phyloP scores from a whole-genome alignment of 1,140 invertebrate species.

The Papilio aristodemus region DNA sequence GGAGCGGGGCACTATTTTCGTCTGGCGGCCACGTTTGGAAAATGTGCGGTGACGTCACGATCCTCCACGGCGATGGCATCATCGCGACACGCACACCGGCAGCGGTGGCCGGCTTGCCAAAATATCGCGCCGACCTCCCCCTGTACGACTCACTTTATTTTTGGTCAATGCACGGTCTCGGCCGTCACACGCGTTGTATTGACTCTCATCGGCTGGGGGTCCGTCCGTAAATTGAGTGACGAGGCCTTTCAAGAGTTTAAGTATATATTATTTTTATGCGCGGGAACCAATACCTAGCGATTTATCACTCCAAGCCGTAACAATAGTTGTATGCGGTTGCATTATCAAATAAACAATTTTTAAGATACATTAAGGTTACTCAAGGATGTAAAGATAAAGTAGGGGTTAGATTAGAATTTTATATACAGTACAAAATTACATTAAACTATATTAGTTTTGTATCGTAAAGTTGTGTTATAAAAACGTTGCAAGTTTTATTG shows the following conservation, averaged over 20 bases:
- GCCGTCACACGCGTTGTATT: slow-evolving; percentile 25
- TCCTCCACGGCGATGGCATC: slow-evolving; percentile 77
- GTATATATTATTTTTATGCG: background rate
- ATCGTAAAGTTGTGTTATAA: no score
- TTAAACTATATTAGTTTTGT: no score
- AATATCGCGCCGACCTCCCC: slow-evolving; percentile 68
- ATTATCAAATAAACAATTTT: no score
- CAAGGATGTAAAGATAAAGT: no score
- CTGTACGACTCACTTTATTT: slow-evolving; percentile 72
- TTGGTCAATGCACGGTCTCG: slow-evolving; percentile 65
- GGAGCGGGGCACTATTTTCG: slow-evolving; percentile 73
- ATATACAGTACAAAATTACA: no score
- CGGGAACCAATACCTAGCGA: no score
- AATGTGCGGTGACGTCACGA: slow-evolving; percentile 78
- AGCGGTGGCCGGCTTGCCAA: slow-evolving; percentile 66
- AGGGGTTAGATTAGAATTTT: no score
- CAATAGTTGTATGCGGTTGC: no score
- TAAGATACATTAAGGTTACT: no score
- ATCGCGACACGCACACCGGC: slow-evolving; percentile 70
- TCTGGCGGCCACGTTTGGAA: slow-evolving; percentile 80
- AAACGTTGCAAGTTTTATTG: no score
- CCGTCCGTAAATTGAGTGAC: background rate
- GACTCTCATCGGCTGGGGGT: slow-evolving; percentile 8
- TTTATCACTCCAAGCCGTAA: no score
- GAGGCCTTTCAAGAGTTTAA: background rate